Evolutionary conservation across 2,797 vertebrate genomes (phyloP).

Genomic region (Poecilia wingei): DNA sequence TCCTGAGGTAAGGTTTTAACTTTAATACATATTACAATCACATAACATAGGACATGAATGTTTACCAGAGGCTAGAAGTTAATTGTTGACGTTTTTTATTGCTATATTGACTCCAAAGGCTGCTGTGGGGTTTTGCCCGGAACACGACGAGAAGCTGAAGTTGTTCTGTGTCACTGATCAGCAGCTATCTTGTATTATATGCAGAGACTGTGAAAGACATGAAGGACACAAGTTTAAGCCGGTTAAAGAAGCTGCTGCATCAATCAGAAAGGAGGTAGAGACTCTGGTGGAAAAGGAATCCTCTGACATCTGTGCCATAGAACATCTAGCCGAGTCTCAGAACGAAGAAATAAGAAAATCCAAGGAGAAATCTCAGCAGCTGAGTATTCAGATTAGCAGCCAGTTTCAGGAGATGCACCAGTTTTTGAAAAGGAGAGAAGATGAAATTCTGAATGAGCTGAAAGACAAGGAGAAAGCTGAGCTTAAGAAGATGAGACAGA

Average conservation of each 20-base stretch:
- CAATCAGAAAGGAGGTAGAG: conserved; percentile 48
- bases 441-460: conserved; percentile 33
- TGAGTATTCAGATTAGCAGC: conserved; percentile 26
- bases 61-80: background rate
- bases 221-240: conserved; percentile 68
- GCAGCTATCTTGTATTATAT: conserved; percentile 64
- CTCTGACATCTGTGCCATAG: conserved; percentile 30
- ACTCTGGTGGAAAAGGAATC: background rate
- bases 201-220: conserved; percentile 64
- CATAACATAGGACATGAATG: background rate
- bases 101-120: conserved; percentile 12
- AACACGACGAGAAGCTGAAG: conserved; percentile 74
- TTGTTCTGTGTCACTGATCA: conserved; percentile 75
- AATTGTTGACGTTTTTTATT: background rate
- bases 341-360: conserved; percentile 55
- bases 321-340: conserved; percentile 45
- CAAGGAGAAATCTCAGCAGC: conserved; percentile 32
- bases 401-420: conserved; percentile 45
- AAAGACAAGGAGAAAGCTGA: conserved; percentile 13
- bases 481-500: conserved; percentile 27
- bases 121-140: conserved; percentile 15
- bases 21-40: background rate
- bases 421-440: conserved; percentile 35
- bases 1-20: background rate
- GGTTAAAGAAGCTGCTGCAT: conserved; percentile 62